Evolutionary conservation across 2,888 invertebrate species (phyloP), one percentile per base, ranked within the genome.

Genomic region (Exocentrus adspersus): DNA sequence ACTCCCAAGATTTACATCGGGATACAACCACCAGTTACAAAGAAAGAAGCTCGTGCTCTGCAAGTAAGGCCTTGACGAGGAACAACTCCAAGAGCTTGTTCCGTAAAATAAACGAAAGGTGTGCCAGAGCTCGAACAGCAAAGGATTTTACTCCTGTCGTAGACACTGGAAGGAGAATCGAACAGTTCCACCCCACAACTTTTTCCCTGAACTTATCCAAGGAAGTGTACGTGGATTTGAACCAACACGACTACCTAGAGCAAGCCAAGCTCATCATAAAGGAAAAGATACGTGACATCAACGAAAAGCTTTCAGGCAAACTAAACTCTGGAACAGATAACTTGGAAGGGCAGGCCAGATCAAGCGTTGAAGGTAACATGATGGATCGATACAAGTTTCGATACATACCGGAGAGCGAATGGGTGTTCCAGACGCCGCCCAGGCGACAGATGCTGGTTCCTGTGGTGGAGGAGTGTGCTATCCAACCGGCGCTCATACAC

Each of bases 381-480:
- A n/a, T n/a, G n/a, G n/a, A n/a, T n/a, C n/a, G n/a, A n/a, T n/a
- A n/a, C n/a, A n/a, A n/a, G n/a, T n/a, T n/a, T n/a, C n/a, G n/a
- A n/a, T 65, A 57, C n/a, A 30, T 69, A 48, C 64, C 72, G 1
- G 46, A 56, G 10, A 60, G 64, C 14, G 60, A 69, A 10, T 75
- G 75, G 75, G 60, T 72, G 1, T 75, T 67, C 54, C 32, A 62
- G n/a, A 75, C 75, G 2, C 75, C 75, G 1, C 66, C 68, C 3
- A 65, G 63, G 51, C 71, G 70, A 60, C 70, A 54, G n/a, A n/a
- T n/a, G 60, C 61, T 72, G 10, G 41, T 37, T 0, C 12, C 54
- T 4, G 51, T 56, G 53, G 10, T 61, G 0, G 65, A 69, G 30
- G 65, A 67, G 2, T 58, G 64, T 20, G 58, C 65, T 16, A 64